A percentile compares a stretch with the other conserved stretches of the same genome.
Conservation (phyloP, 2,113 vertebrate species). For the Tupaia tana region DNA sequence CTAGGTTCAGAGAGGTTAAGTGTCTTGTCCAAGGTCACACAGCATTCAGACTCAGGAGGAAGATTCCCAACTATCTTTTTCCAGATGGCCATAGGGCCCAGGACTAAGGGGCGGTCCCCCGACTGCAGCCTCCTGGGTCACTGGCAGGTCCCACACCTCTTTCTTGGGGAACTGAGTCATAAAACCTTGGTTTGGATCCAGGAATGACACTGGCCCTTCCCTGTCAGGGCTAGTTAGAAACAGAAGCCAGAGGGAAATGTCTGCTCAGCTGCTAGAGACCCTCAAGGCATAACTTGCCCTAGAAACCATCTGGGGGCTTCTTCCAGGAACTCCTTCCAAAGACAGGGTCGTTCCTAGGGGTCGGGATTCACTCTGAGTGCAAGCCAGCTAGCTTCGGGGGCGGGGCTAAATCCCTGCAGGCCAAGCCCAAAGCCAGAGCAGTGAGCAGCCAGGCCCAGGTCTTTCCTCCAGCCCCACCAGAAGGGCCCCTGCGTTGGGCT, state of each 20-base stretch:
- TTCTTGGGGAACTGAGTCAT: not conserved
- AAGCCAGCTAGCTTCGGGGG: not conserved
- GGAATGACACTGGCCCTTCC: not conserved
- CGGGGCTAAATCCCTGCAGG: not conserved
- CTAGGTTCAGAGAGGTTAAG: not conserved
- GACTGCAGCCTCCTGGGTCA: not conserved
- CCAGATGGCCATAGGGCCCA: not conserved
- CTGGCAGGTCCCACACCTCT: not conserved
- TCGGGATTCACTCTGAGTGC: not conserved
- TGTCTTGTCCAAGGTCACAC: not conserved
- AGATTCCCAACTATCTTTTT: not conserved
- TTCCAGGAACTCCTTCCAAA: not conserved
- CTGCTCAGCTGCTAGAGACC: not conserved
- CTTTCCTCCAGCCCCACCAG: too few species aligned
- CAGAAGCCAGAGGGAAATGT: not conserved
- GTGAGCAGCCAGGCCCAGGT: not conserved
- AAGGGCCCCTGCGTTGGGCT: accelerated
- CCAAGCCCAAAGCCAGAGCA: not conserved
- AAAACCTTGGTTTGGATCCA: not conserved
- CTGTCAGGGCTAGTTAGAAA: not conserved
- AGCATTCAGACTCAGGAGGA: not conserved
- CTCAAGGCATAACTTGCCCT: not conserved
- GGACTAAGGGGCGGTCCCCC: not conserved
- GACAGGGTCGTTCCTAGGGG: not conserved
- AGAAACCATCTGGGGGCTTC: not conserved